Evolutionary conservation across 2,888 invertebrate species (phyloP).

Genomic region (Rhogogaster chlorosoma): DNA sequence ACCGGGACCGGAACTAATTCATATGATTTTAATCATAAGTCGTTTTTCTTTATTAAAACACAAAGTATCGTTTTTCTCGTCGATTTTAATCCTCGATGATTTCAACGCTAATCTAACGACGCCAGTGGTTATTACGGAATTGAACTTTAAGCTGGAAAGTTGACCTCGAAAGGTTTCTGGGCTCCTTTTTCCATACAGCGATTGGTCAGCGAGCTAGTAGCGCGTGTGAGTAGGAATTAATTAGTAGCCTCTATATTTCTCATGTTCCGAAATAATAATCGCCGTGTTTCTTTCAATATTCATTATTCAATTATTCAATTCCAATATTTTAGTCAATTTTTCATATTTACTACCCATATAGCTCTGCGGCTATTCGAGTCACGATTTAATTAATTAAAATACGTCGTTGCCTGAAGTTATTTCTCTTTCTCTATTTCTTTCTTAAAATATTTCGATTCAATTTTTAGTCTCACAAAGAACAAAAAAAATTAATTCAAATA

Average conservation of each 20-base stretch:
- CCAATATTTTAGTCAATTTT: neutral
- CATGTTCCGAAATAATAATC: neutral
- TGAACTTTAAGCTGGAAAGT: conserved; percentile 40
- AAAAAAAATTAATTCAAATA: too few species aligned
- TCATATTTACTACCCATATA: neutral
- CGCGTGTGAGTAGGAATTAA: neutral
- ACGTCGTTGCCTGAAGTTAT: too few species aligned
- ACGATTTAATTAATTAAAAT: too few species aligned
- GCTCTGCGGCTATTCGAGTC: too few species aligned
- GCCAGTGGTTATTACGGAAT: neutral
- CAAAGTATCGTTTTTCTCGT: neutral
- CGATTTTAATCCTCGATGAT: neutral
- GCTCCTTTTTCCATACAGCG: neutral
- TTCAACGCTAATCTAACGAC: neutral
- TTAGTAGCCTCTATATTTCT: neutral
- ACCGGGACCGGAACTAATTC: neutral
- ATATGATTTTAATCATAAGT: too few species aligned
- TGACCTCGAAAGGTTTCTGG: conserved; percentile 21
- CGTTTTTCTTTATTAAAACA: neutral
- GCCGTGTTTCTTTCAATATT: neutral
- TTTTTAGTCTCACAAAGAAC: too few species aligned
- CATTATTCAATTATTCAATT: too few species aligned
- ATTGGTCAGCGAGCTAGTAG: neutral
- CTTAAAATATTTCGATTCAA: too few species aligned
- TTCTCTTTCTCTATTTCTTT: too few species aligned